Evolutionary conservation across 92 coral and sea anemone species (phyloP).

Genomic region (Palythoa grandiflora): DNA sequence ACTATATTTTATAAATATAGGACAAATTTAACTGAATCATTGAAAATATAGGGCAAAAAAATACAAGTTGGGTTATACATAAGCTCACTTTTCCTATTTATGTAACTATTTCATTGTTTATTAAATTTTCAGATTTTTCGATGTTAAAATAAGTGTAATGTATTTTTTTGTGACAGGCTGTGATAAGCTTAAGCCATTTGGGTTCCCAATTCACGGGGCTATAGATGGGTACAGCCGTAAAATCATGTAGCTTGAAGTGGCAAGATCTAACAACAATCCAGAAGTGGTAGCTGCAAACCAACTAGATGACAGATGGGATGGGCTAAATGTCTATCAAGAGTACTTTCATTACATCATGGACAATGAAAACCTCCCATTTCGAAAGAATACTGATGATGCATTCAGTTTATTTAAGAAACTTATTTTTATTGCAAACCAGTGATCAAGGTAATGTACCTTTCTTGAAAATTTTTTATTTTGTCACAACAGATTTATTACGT

Average conservation of each 20-base stretch:
- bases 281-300: conserved; percentile 28
- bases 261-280: conserved; percentile 1
- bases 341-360: conserved; percentile 51
- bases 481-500: conserved; percentile 29
- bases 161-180: conserved; percentile 11
- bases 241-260: conserved; percentile 2
- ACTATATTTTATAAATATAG: neutral
- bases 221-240: conserved; percentile 12
- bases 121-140: conserved; percentile 8
- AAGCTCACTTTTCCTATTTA: neutral
- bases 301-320: conserved; percentile 22
- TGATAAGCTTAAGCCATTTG: conserved; percentile 19
- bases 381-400: conserved; percentile 47
- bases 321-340: conserved; percentile 48
- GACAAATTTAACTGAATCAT: neutral
- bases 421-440: conserved; percentile 40
- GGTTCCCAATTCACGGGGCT: conserved; percentile 19
- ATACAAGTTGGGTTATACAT: neutral
- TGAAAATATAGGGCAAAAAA: neutral
- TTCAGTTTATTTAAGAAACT: conserved; percentile 42
- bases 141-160: conserved; percentile 6
- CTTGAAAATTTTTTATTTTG: conserved; percentile 16
- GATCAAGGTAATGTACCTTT: conserved; percentile 22
- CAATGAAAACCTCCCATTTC: conserved; percentile 51
- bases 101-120: conserved; percentile 1